These are phyloP conservation scores for Gymnoscelis rufifasciata DNA, from an alignment of 2,888 invertebrate species.

Conservation along the genomic window DNA sequence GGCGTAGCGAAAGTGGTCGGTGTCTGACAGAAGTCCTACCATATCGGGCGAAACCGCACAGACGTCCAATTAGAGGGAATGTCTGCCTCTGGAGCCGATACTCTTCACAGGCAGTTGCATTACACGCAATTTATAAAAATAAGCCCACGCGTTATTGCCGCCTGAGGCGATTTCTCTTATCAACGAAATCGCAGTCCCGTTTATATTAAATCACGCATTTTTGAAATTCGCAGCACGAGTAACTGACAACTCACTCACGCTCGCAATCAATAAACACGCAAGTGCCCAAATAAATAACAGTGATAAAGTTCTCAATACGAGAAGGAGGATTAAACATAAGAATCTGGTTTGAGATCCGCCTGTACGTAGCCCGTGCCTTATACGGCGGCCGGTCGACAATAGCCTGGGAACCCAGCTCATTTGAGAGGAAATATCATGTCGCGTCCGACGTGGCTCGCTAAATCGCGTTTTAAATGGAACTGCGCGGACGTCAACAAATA, in stretches of 20 bases:
- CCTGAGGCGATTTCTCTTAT: constrained; percentile 16
- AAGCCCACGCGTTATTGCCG: constrained; percentile 16
- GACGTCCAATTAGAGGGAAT: constrained; percentile 75
- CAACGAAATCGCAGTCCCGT: constrained; percentile 7
- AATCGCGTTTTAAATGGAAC: constrained; percentile 68
- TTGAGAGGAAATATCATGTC: constrained; percentile 74
- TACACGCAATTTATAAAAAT: constrained; percentile 11
- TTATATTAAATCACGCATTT: constrained; percentile 21
- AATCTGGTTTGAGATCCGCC: constrained; percentile 64
- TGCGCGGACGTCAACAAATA: constrained; percentile 45
- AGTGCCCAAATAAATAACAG: constrained; percentile 24
- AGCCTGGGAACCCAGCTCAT: constrained; percentile 76
- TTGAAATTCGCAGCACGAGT: constrained; percentile 20
- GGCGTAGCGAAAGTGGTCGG: constrained; percentile 62
- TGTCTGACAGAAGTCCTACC: constrained; percentile 51
- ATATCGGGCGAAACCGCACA: constrained; percentile 54
- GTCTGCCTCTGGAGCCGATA: constrained; percentile 44
- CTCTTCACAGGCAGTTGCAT: constrained; percentile 57
- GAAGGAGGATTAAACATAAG: constrained; percentile 41
- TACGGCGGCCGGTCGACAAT: constrained; percentile 71
- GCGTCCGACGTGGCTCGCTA: constrained; percentile 53
- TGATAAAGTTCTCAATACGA: constrained; percentile 27
- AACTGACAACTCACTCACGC: constrained; percentile 13
- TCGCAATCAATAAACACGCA: constrained; percentile 26
- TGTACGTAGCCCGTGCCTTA: constrained; percentile 61